These are phyloP conservation scores for Sitobion miscanthi DNA, from an alignment of 1,140 invertebrate species.

Conservation along the genomic window DNA sequence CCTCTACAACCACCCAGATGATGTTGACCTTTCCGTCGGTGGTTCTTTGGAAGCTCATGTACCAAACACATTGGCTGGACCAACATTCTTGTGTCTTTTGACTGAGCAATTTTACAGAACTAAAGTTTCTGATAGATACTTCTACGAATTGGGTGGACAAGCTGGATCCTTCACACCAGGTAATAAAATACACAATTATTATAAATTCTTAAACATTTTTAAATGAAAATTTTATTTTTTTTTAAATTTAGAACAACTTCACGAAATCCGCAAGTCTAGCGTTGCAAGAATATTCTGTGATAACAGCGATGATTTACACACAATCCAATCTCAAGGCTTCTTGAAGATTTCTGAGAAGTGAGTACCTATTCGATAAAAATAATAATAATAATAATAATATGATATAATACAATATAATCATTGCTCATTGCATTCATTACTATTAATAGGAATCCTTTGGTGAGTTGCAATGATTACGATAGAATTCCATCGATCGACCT, in stretches of 20 bases:
- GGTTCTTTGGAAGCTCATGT: constrained; percentile 81
- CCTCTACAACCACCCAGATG: constrained; percentile 76
- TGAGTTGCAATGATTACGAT: constrained; percentile 67
- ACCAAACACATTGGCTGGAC: constrained; percentile 80
- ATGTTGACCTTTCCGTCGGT: constrained; percentile 88
- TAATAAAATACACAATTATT: constrained; percentile 63
- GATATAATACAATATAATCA: not conserved
- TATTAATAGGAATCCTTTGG: constrained; percentile 70
- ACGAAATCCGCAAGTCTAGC: constrained; percentile 81
- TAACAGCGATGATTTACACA: constrained; percentile 77
- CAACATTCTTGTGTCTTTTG: constrained; percentile 90
- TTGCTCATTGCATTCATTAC: not conserved
- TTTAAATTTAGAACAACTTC: constrained; percentile 76
- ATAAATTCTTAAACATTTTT: not conserved
- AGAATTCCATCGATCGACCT: constrained; percentile 72
- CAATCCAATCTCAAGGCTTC: constrained; percentile 77
- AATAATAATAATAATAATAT: not conserved
- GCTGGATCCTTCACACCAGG: constrained; percentile 73
- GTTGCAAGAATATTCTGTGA: constrained; percentile 87
- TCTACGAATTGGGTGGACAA: constrained; percentile 78
- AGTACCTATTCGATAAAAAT: constrained; percentile 60
- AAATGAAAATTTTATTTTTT: not conserved
- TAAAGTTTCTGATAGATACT: constrained; percentile 82
- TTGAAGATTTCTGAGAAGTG: constrained; percentile 68
- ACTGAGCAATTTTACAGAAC: constrained; percentile 87